These are phyloP conservation scores for Tetrapedia diversipes DNA, from an alignment of 2,888 invertebrate genomes.

Conservation along the genomic window DNA sequence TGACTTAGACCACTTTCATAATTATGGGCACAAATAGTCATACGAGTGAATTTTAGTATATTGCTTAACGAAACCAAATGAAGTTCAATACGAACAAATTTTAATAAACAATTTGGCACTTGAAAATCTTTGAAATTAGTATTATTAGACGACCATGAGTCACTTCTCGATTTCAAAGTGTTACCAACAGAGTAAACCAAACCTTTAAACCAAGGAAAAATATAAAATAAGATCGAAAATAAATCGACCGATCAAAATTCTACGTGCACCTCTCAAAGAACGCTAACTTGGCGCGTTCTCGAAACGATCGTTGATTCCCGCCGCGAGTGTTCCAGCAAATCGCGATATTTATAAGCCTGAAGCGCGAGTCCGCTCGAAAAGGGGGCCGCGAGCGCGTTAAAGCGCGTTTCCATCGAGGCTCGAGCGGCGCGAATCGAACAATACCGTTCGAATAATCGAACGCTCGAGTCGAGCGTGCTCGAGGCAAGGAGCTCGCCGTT, in stretches of 20 bases:
- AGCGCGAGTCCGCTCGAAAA: slow-evolving; percentile 29
- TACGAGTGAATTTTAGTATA: too few relatives aligned
- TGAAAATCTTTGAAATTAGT: too few relatives aligned
- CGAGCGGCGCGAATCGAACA: slow-evolving; percentile 48
- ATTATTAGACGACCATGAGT: too few relatives aligned
- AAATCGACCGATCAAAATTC: background rate
- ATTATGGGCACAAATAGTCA: too few relatives aligned
- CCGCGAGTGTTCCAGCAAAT: slow-evolving; percentile 22
- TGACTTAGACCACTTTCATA: too few relatives aligned
- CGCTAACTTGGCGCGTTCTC: background rate
- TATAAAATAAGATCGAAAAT: too few relatives aligned
- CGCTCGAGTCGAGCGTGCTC: slow-evolving; percentile 50
- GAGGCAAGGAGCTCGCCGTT: slow-evolving; percentile 34
- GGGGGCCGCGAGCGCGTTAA: slow-evolving; percentile 43
- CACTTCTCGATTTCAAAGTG: too few relatives aligned
- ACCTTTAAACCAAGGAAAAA: too few relatives aligned
- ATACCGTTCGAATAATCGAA: slow-evolving; percentile 55
- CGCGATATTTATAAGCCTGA: slow-evolving; percentile 46
- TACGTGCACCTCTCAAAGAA: background rate
- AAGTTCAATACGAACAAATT: too few relatives aligned
- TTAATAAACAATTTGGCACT: too few relatives aligned
- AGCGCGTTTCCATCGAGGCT: slow-evolving; percentile 43
- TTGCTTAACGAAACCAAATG: too few relatives aligned
- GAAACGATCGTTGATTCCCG: slow-evolving; percentile 16
- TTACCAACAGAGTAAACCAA: background rate